Conservation (phyloP, 1,140 invertebrate species). For the Atta colombica region DNA sequence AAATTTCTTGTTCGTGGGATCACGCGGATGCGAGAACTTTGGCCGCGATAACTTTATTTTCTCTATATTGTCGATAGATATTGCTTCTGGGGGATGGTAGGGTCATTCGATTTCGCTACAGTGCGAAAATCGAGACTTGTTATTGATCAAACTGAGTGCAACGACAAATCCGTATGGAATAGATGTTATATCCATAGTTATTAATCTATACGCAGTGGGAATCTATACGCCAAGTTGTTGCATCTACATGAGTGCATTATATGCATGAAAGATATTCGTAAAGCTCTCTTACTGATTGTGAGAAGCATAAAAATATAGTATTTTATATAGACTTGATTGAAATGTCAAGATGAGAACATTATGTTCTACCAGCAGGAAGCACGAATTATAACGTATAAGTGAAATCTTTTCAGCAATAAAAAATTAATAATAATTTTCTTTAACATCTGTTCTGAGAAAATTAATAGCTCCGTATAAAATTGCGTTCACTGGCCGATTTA, state of each 20-base stretch:
- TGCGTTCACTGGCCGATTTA: not conserved
- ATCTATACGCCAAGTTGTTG: too few species aligned
- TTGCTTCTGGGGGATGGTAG: not conserved
- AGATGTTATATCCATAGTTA: not conserved
- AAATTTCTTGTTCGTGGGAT: constrained; percentile 50
- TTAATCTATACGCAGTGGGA: not conserved
- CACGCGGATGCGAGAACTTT: constrained; percentile 48
- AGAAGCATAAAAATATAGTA: too few species aligned
- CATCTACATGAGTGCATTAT: too few species aligned
- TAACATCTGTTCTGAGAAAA: not conserved
- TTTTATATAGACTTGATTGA: too few species aligned
- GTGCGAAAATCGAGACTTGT: constrained; percentile 21
- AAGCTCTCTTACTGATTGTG: too few species aligned
- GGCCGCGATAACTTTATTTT: constrained; percentile 50
- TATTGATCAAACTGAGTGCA: constrained; percentile 34
- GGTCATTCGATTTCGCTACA: constrained; percentile 16
- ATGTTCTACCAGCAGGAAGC: too few species aligned
- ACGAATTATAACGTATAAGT: not conserved
- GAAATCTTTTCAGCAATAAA: not conserved
- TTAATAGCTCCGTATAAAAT: not conserved
- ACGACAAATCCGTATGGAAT: constrained; percentile 10
- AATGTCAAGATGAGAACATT: too few species aligned
- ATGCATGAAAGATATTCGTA: too few species aligned
- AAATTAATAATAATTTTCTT: not conserved
- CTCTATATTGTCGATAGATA: constrained; percentile 48